A percentile compares a stretch with the other conserved stretches of the same genome.
These are phyloP conservation scores for Gracilinanus agilis DNA, from an alignment of 2,113 vertebrate genomes.

Conservation along the genomic window DNA sequence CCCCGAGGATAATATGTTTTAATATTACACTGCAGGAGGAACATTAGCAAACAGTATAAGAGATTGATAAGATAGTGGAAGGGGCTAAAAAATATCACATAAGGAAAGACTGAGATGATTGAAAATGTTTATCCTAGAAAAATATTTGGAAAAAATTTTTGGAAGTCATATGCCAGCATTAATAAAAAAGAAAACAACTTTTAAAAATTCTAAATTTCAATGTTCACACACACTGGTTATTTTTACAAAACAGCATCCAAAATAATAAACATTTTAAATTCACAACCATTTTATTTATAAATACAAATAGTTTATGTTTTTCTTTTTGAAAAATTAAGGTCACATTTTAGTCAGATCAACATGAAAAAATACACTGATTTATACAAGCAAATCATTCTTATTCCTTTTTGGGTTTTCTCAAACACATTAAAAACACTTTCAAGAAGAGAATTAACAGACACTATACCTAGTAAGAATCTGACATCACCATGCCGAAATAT, in stretches of 20 bases:
- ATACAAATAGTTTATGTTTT: neutral
- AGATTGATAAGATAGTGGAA: neutral
- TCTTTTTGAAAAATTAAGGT: no score
- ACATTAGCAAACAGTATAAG: neutral
- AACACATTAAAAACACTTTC: no score
- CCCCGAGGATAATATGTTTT: no score
- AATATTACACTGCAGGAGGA: neutral
- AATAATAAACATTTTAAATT: neutral
- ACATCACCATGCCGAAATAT: no score
- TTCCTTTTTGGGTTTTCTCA: no score
- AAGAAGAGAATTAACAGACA: no score
- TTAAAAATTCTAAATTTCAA: neutral
- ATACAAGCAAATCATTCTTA: no score
- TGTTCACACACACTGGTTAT: neutral
- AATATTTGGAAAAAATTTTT: neutral
- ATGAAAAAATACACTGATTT: no score
- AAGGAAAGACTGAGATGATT: neutral
- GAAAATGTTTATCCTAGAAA: neutral
- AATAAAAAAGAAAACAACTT: neutral
- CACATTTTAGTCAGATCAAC: no score
- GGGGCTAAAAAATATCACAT: neutral
- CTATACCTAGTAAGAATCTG: no score
- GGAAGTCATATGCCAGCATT: neutral
- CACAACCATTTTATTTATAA: neutral
- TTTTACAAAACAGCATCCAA: neutral